Evolutionary conservation across 2,113 vertebrate genomes (phyloP).

Genomic region (Cavia aperea): DNA sequence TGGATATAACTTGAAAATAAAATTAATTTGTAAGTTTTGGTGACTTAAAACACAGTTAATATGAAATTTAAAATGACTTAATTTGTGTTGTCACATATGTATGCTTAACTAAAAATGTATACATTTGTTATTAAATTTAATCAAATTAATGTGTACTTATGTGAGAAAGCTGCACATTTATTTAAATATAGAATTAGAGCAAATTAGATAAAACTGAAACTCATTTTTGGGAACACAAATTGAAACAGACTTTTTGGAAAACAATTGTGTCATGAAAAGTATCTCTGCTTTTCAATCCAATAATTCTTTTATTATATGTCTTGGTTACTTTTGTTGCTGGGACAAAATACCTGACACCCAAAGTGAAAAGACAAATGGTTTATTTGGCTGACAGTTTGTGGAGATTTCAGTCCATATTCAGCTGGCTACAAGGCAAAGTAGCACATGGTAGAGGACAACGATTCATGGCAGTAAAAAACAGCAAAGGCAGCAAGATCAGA

Average conservation of each 20-base stretch:
- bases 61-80: neutral
- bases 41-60: neutral
- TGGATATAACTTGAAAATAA: neutral
- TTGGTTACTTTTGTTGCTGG: no score
- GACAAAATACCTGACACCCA: no score
- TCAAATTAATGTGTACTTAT: neutral
- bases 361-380: no score
- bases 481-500: no score
- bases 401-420: no score
- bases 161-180: neutral
- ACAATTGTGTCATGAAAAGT: neutral
- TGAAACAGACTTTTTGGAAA: neutral
- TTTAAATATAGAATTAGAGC: neutral
- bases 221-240: neutral
- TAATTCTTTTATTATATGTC: neutral
- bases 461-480: no score
- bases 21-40: neutral
- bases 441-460: no score
- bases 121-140: conserved; percentile 1
- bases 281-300: neutral
- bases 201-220: neutral
- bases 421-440: no score
- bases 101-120: neutral
- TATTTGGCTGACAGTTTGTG: no score
- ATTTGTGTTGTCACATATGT: neutral